Base-by-base conservation (phyloP, 2,113 vertebrate species). In the Rissa tridactyla region DNA sequence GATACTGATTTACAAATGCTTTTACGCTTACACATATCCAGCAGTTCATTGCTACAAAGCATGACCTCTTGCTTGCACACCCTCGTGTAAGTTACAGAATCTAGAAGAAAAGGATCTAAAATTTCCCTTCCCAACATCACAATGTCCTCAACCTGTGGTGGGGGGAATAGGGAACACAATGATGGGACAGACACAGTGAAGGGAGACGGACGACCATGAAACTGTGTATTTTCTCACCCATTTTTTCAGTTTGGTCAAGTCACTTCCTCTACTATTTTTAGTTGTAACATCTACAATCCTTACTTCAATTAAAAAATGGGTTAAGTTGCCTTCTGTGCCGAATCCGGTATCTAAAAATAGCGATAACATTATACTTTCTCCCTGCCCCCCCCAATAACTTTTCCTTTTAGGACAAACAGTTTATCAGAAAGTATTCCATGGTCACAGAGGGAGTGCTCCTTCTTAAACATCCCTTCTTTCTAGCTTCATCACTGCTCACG, bases 341-440 rank as follows among this genome's bases (percentile, higher is more conserved):
- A 91, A 93, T 55, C n/a, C 7, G 2, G 5, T 18, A 82, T 52
- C 88, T 92, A 96, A 93, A 97, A 95, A 90, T 86, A 92, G 94
- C 2, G 4, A 65, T 64, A 87, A 94, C 85, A 90, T 91, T 65
- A 52, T 65, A 76, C 19, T 10, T 4, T 26, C 42, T 27, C 13
- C 32, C 51, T 22, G 6, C 13, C 34, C 16, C 10, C 14, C 3
- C 15, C 62, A 55, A 29, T 38, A 95, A 90, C 42, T 80, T 65
- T 80, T 88, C 92, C 70, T 90, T 82, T 57, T 29, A 91, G 87
- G 92, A 69, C 13, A 79, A 52, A 29, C n/a, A 78, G 15, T 76
- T 95, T 91, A 76, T 87, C 77, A 85, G 52, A 92, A 95, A 91
- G 44, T 82, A 91, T 44, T 90, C 44, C 81, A 82, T 0, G 0